These are phyloP conservation scores for Emmelina monodactyla DNA, from an alignment of 2,888 invertebrate species.

Conservation along the genomic window DNA sequence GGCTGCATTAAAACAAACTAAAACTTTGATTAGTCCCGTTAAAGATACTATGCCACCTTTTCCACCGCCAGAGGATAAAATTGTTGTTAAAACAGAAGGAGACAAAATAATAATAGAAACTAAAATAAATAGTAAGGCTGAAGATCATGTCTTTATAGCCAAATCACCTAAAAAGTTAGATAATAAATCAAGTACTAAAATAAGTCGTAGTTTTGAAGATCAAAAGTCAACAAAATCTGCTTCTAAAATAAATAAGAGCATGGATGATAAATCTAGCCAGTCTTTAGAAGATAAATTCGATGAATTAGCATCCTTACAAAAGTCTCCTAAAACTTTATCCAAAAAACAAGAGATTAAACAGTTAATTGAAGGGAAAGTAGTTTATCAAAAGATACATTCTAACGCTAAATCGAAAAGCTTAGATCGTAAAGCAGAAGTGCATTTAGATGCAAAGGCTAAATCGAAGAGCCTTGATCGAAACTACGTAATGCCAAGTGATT, in stretches of 20 bases:
- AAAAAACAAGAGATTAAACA: slow-evolving; percentile 70
- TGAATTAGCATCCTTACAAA: slow-evolving; percentile 61
- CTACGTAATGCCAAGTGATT: slow-evolving; percentile 52
- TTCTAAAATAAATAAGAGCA: slow-evolving; percentile 68
- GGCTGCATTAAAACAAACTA: slow-evolving; percentile 77
- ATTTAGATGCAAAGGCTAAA: slow-evolving; percentile 66
- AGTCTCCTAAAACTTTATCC: slow-evolving; percentile 67
- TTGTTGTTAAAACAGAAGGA: slow-evolving; percentile 74
- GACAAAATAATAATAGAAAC: slow-evolving; percentile 74
- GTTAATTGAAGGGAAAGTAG: slow-evolving; percentile 69
- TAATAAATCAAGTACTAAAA: slow-evolving; percentile 63
- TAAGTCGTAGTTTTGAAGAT: slow-evolving; percentile 70
- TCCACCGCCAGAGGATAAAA: slow-evolving; percentile 77
- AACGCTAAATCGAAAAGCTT: slow-evolving; percentile 72
- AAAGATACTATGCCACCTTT: slow-evolving; percentile 76
- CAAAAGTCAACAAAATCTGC: slow-evolving; percentile 60
- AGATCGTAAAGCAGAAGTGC: slow-evolving; percentile 69
- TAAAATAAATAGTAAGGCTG: slow-evolving; percentile 76
- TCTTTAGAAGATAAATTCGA: slow-evolving; percentile 70
- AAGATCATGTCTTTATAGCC: slow-evolving; percentile 78
- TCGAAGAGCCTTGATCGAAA: slow-evolving; percentile 74
- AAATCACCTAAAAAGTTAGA: slow-evolving; percentile 78
- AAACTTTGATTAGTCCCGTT: slow-evolving; percentile 76
- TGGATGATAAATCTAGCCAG: slow-evolving; percentile 68
- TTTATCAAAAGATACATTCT: slow-evolving; percentile 63